phyloP scores from a whole-genome alignment of 2,797 vertebrate genomes.

The Phoxinus dragarum region DNA sequence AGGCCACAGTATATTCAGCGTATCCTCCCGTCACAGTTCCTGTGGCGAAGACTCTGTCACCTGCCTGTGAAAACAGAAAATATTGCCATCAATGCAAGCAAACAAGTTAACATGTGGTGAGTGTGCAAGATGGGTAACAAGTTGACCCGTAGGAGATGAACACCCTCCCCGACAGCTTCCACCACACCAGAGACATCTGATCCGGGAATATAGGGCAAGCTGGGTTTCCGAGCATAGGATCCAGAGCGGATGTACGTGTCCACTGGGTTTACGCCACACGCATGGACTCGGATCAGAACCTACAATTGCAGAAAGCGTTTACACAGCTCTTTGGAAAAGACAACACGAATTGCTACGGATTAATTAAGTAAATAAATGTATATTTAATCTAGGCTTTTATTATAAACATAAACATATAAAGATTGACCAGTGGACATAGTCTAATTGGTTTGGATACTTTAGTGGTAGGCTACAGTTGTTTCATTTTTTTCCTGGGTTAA shows the following conservation, averaged over 20 bases:
- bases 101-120: background rate
- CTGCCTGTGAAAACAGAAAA: constrained; percentile 76
- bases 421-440: background rate
- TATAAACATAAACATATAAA: background rate
- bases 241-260: constrained; percentile 93
- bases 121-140: background rate
- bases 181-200: constrained; percentile 86
- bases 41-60: constrained; percentile 89
- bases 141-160: constrained; percentile 80
- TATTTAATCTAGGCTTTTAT: background rate
- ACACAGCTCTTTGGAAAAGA: background rate
- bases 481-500: background rate
- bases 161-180: constrained; percentile 80
- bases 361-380: background rate
- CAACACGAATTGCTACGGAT: background rate
- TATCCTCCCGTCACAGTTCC: constrained; percentile 86
- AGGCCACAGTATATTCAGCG: constrained; percentile 85
- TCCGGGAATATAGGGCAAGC: constrained; percentile 89
- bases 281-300: constrained; percentile 89
- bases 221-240: constrained; percentile 73
- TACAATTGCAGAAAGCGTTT: constrained; percentile 60
- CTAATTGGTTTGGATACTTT: background rate
- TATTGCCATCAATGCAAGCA: background rate
- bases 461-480: background rate
- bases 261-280: constrained; percentile 92